Percentiles rank a stretch among this genome's conserved stretches.
These are phyloP conservation scores for Ceratitis capitata DNA, from an alignment of 1,140 invertebrate species.

Conservation along the genomic window DNA sequence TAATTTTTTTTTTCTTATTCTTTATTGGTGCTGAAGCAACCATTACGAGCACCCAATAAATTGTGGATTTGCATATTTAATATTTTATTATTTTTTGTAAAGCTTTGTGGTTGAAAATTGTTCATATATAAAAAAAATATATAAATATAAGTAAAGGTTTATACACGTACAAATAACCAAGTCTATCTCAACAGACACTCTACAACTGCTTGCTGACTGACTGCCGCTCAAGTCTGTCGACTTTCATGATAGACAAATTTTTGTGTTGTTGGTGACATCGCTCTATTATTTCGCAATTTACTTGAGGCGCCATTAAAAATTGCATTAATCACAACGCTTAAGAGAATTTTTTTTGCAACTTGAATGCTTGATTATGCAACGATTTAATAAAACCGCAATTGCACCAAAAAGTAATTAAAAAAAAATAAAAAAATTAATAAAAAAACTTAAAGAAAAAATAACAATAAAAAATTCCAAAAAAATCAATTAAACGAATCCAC, in stretches of 20 bases:
- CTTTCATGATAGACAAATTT: background rate
- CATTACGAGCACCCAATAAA: background rate
- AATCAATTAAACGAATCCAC: background rate
- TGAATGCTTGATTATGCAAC: background rate
- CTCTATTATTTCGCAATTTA: background rate
- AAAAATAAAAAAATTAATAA: background rate
- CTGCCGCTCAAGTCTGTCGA: background rate
- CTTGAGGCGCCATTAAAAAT: constrained; percentile 6
- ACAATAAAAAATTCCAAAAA: background rate
- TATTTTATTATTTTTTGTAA: background rate
- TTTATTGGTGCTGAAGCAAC: background rate
- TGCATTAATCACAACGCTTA: background rate
- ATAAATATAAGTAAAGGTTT: background rate
- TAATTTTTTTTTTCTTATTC: background rate
- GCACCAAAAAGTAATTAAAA: background rate
- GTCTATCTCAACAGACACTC: background rate
- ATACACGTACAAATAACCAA: background rate
- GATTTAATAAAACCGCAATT: background rate
- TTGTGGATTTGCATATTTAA: background rate
- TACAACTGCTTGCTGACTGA: background rate
- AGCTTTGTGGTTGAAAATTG: background rate
- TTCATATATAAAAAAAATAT: background rate
- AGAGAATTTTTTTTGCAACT: background rate
- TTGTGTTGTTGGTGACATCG: background rate
- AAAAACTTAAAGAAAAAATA: background rate